phyloP scores from a whole-genome alignment of 1,140 invertebrate species.

The Trinorchestia longiramus region DNA sequence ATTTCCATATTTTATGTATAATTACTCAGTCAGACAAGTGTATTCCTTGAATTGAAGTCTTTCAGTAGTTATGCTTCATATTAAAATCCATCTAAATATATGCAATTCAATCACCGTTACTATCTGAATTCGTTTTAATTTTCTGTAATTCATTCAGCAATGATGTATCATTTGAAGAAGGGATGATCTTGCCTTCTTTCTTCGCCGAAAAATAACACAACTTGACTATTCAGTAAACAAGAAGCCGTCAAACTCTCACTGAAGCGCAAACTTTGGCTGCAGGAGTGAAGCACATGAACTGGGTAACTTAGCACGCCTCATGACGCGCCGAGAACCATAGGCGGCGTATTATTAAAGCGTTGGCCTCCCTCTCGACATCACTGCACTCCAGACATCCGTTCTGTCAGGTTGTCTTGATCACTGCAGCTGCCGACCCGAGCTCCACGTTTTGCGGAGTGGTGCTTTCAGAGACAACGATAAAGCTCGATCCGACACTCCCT shows the following conservation, averaged over 20 bases:
- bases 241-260: not conserved
- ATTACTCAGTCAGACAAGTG: not conserved
- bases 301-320: not conserved
- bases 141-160: not conserved
- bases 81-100: not conserved
- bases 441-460: not conserved
- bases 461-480: constrained; percentile 30
- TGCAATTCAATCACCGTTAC: not conserved
- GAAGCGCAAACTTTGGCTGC: not conserved
- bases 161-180: not conserved
- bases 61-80: not conserved
- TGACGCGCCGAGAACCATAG: not conserved
- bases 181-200: not conserved
- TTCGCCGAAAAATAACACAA: not conserved
- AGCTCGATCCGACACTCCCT: not conserved
- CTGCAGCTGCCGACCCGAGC: constrained; percentile 33
- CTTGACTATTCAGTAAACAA: not conserved
- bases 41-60: not conserved
- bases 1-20: not conserved
- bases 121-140: not conserved
- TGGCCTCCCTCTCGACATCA: not conserved
- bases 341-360: not conserved
- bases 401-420: not conserved
- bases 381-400: constrained; percentile 45
- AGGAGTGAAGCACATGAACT: not conserved